Evolutionary conservation across 2,113 vertebrate genomes (phyloP), one percentile per base, ranked within the genome.

Genomic region (Centrocercus urophasianus): DNA sequence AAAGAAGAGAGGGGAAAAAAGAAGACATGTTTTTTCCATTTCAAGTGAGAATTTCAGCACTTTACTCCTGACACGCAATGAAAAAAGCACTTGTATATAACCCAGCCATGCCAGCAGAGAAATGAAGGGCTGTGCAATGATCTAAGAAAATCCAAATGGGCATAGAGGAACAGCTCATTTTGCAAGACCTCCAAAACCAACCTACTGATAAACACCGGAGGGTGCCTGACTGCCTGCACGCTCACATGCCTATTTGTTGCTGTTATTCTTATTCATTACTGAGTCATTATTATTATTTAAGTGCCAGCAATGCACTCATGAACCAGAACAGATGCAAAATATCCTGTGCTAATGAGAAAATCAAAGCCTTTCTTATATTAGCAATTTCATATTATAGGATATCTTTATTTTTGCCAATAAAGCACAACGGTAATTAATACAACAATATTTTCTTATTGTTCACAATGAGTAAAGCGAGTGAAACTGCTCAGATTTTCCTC

Each of bases 201-300:
- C 95, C 90, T 91, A 69, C 95, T 95, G 92, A 88, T 94, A 94
- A 97, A 95, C 94, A 96, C 76, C 18, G 81, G 83, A 90, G 91
- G 92, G 89, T 91, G 96, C 85, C 94, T 85, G 77, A 54, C 94
- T 96, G 94, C 92, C 76, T 94, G 92, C 91, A 92, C 28, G 70
- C 93, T 92, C 90, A 78, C 88, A 95, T 76, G 92, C 91, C 88
- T 93, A 91, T 91, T 95, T 93, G 88, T 94, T 78, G 60, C 25
- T 95, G 83, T 95, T 96, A 95, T 96, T 96, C 87, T 97, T 95
- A 96, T 86, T 96, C 94, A 96, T 95, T 97, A 97, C 92, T 86
- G 77, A 97, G 94, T 96, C 95, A 95, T 96, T 95, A 97, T 96
- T 96, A 97, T 97, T 97, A 97, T 95, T 97, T 96, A 97, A 97